Evolutionary conservation across 2,888 invertebrate species (phyloP).

Genomic region (Yponomeuta evonymella): DNA sequence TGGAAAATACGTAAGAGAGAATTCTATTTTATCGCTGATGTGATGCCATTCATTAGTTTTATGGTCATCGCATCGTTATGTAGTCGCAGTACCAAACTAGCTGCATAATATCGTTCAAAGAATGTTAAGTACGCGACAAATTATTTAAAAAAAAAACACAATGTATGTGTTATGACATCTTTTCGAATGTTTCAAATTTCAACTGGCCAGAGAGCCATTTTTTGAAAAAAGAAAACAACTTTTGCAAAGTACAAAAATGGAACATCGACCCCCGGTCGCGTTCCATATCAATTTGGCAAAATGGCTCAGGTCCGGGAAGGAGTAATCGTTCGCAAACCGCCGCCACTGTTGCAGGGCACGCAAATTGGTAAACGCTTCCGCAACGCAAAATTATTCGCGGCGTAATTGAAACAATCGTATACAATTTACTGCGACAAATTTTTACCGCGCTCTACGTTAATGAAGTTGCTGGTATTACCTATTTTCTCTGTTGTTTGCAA

Average conservation of each 20-base stretch:
- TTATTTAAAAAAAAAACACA: no score
- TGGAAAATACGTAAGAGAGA: neutral
- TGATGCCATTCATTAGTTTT: neutral
- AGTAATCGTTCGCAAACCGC: conserved; percentile 37
- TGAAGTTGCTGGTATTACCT: neutral
- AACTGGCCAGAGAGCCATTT: conserved; percentile 13
- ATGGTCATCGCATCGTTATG: neutral
- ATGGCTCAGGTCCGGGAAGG: conserved; percentile 41
- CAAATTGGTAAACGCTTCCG: conserved; percentile 54
- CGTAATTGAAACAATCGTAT: neutral
- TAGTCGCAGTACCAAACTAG: neutral
- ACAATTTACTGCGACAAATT: neutral
- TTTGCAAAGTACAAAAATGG: conserved; percentile 1
- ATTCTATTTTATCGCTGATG: neutral
- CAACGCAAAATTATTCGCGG: conserved; percentile 37
- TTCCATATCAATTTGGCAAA: conserved; percentile 42
- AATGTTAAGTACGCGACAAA: no score
- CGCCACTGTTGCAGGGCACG: conserved; percentile 30
- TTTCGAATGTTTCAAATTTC: no score
- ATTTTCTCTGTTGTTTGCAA: neutral
- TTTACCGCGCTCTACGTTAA: neutral
- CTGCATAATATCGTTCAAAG: no score
- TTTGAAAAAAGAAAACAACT: neutral
- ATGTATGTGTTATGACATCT: no score
- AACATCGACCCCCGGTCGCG: conserved; percentile 18